Evolutionary conservation across 2,888 invertebrate genomes (phyloP).

Genomic region (Ypsolopha scabrella): DNA sequence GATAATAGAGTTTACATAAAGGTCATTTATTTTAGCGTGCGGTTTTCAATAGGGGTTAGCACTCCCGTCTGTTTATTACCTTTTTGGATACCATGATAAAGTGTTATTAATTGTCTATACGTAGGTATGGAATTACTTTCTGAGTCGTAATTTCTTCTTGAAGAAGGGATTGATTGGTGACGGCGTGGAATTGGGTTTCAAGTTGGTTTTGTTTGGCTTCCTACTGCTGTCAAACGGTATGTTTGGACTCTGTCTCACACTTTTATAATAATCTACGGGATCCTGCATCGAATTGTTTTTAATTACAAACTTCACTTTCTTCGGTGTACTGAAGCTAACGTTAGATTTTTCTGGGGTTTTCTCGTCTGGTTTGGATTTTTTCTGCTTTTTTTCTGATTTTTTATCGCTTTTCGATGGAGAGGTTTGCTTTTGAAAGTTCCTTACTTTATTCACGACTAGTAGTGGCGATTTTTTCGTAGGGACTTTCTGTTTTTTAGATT

Average conservation of each 20-base stretch:
- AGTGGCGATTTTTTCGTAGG: conserved; percentile 8
- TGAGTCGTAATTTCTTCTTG: conserved; percentile 56
- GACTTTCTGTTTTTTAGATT: conserved; percentile 1
- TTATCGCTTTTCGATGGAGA: conserved; percentile 9
- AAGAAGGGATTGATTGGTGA: conserved; percentile 86
- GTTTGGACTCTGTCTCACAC: conserved; percentile 77
- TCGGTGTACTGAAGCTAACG: conserved; percentile 35
- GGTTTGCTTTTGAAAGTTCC: conserved; percentile 31
- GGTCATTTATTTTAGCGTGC: too few relatives aligned
- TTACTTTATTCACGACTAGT: conserved; percentile 22
- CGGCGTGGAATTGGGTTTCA: conserved; percentile 75
- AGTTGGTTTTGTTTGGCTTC: conserved; percentile 77
- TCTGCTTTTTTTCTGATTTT: background rate
- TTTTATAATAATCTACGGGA: conserved; percentile 78
- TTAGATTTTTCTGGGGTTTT: conserved; percentile 17
- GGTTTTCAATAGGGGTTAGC: too few relatives aligned
- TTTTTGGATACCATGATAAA: too few relatives aligned
- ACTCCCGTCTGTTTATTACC: too few relatives aligned
- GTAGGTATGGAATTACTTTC: background rate
- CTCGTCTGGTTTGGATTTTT: background rate
- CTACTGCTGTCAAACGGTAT: conserved; percentile 81
- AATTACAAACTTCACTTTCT: conserved; percentile 80
- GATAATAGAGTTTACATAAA: too few relatives aligned
- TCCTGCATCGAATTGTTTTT: conserved; percentile 79
- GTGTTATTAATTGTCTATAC: background rate